phyloP scores from a whole-genome alignment of 1,140 invertebrate species.

The Mya arenaria region DNA sequence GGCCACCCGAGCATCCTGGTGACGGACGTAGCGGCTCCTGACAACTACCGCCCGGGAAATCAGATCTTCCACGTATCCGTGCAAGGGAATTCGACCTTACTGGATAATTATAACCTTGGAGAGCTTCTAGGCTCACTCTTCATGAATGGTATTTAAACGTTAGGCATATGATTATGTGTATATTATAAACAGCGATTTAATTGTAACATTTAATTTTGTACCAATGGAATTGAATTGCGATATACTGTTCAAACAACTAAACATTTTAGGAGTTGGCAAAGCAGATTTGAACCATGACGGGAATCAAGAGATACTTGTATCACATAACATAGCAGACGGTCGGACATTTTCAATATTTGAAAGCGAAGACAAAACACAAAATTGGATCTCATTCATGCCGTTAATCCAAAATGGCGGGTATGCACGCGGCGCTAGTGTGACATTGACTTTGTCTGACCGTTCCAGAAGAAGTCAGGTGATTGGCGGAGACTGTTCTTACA shows the following conservation, averaged over 20 bases:
- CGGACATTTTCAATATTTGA: constrained; percentile 22
- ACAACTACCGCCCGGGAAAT: no score
- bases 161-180: no score
- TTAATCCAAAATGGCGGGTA: constrained; percentile 16
- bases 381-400: constrained; percentile 49
- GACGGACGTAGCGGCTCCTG: no score
- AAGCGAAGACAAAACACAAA: neutral
- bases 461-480: constrained; percentile 4
- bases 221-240: neutral
- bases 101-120: no score
- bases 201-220: neutral
- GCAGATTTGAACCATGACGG: constrained; percentile 42
- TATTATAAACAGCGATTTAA: no score
- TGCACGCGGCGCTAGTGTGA: constrained; percentile 34
- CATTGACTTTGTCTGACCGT: constrained; percentile 1
- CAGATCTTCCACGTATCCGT: no score
- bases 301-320: constrained; percentile 8
- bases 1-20: no score
- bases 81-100: no score
- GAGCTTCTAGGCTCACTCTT: no score
- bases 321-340: neutral
- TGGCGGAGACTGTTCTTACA: constrained; percentile 50
- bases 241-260: neutral
- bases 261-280: constrained; percentile 14
- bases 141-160: no score